Evolutionary conservation across 2,888 invertebrate species (phyloP), one percentile per base, ranked within the genome.

Genomic region (Neocrepidodera transversa): DNA sequence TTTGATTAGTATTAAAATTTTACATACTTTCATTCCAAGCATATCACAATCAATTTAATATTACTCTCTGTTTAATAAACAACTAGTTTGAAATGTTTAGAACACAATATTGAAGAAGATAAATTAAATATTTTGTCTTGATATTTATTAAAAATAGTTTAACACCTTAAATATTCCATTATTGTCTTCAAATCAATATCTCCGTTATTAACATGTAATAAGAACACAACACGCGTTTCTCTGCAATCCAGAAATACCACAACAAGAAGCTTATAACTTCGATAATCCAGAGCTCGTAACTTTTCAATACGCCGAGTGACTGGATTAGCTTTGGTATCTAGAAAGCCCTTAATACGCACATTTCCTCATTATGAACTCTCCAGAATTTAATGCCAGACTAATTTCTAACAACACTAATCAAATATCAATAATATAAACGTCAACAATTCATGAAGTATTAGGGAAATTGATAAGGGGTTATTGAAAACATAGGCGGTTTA

Each of bases 291-390:
- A 23, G 43, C 43, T 43, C 20, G 20, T 8, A 43, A 43, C 43
- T 43, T 43, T 43, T 43, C 43, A 43, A 43, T 43, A 43, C 43
- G 11, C 11, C 43, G 18, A 43, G 8, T 23, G 11, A 20, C 43
- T 13, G 11, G 43, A 45, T 43, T 35, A 32, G 13, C 53, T 13
- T 16, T 17, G 6, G 18, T 43, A 20, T 43, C 35, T 32, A 14
- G 17, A 17, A 20, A 53, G 23, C 43, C 30, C 20, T 36, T 43
- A 43, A 53, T 53, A 30, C 52, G 20, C 42, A 52, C 42, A 42
- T 52, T 52, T n/a, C 28, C 52, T 53, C 43, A 53, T 53, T 35
- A 53, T 43, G 14, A 43, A 35, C 43, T 32, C 35, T 35, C 32
- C 5, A 43, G 32, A 43, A 45, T 53, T 43, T 43, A 43, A 43